Conservation (phyloP, 2,888 invertebrate species). For the Ptychoptera albimana region DNA sequence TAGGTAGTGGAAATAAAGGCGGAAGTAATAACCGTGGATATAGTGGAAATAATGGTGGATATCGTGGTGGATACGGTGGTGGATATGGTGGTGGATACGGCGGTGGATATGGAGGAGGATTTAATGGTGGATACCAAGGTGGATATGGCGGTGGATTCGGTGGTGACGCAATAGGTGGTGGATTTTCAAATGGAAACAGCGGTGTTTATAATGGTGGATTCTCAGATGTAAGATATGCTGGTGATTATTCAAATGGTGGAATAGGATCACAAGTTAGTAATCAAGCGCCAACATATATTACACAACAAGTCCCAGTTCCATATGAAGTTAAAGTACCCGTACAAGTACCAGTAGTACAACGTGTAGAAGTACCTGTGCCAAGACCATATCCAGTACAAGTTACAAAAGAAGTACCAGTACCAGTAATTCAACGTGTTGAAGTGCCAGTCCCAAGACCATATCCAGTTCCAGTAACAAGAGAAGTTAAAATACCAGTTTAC, state of each 20-base stretch:
- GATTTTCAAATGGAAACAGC: not conserved
- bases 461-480: constrained; percentile 16
- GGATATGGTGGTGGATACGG: constrained; percentile 1
- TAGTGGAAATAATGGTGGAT: not conserved
- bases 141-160: not conserved
- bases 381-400: no score
- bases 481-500: constrained; percentile 1
- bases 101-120: not conserved
- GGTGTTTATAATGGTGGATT: not conserved
- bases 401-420: not conserved
- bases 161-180: not conserved
- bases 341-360: constrained; percentile 10
- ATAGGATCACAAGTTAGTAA: not conserved
- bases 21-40: not conserved
- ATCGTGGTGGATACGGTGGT: not conserved
- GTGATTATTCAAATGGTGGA: not conserved
- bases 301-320: not conserved
- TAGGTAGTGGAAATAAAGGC: not conserved
- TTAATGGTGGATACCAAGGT: not conserved
- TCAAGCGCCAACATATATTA: no score
- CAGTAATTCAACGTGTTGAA: constrained; percentile 2
- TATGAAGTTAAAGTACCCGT: constrained; percentile 10
- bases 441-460: constrained; percentile 17
- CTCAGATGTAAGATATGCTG: not conserved
- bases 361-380: constrained; percentile 8